Evolutionary conservation across 2,797 vertebrate species (phyloP).

Genomic region (Mycteria americana): DNA sequence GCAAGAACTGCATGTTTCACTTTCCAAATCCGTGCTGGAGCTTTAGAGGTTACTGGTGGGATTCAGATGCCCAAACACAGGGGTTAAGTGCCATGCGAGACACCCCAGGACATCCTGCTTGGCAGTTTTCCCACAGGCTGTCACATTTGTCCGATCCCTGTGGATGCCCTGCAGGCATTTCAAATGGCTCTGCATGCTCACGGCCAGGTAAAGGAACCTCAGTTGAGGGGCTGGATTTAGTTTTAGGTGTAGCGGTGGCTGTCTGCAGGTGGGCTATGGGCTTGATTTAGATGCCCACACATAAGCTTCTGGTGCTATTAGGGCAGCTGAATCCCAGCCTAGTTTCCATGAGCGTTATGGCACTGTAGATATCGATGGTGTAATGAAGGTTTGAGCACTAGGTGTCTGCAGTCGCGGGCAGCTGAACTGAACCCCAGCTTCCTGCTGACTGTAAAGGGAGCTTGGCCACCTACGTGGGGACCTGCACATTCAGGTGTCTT

Average conservation of each 20-base stretch:
- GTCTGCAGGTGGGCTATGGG: neutral
- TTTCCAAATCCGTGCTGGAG: neutral
- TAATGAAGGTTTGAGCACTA: neutral
- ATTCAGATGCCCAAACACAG: neutral
- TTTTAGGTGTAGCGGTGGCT: neutral
- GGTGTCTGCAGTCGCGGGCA: rapidly evolving
- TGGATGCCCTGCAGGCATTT: neutral
- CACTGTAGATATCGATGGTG: rapidly evolving
- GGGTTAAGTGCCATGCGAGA: neutral
- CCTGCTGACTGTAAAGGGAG: neutral
- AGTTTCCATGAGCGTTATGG: neutral
- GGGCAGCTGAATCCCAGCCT: neutral
- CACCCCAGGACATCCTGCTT: neutral
- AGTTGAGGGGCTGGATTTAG: neutral
- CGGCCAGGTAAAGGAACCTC: neutral
- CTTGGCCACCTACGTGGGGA: neutral
- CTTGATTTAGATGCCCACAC: neutral
- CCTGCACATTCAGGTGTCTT: neutral
- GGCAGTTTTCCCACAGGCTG: neutral
- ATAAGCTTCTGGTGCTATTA: neutral
- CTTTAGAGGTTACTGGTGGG: neutral
- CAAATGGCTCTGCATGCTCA: neutral
- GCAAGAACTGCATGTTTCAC: neutral
- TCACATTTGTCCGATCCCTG: neutral
- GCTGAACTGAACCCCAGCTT: neutral